These are phyloP conservation scores for Oncorhynchus nerka DNA, from an alignment of 2,113 vertebrate species.

Conservation along the genomic window DNA sequence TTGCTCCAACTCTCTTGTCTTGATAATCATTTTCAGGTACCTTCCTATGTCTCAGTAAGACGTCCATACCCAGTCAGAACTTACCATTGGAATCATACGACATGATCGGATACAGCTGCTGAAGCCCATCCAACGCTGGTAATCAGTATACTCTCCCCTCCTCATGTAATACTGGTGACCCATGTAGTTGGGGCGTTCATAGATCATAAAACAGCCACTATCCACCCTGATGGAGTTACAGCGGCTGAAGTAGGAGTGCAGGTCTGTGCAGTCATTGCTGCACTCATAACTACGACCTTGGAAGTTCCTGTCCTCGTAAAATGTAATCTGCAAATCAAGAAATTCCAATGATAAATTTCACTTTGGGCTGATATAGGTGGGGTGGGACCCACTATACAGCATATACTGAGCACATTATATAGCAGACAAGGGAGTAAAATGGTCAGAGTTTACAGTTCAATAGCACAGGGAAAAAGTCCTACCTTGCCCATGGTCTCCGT, in stretches of 20 bases:
- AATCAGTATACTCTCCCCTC: slow-evolving; percentile 72
- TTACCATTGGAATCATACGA: slow-evolving; percentile 72
- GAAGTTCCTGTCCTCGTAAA: slow-evolving; percentile 81
- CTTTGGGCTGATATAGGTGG: background rate
- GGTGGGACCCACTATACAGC: background rate
- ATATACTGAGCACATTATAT: background rate
- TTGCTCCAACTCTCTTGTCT: too few relatives aligned
- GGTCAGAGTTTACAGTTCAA: slow-evolving; percentile 1
- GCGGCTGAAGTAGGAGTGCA: slow-evolving; percentile 69
- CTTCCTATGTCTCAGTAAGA: background rate
- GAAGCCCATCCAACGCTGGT: slow-evolving; percentile 66
- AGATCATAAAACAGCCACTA: slow-evolving; percentile 75
- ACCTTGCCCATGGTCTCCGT: slow-evolving; percentile 79
- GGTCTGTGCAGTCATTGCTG: slow-evolving; percentile 70
- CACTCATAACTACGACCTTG: slow-evolving; percentile 79
- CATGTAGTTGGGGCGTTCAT: slow-evolving; percentile 73
- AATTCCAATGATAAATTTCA: background rate
- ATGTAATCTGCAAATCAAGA: slow-evolving; percentile 67
- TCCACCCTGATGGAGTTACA: slow-evolving; percentile 76
- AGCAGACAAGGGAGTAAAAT: background rate
- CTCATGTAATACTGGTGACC: slow-evolving; percentile 73
- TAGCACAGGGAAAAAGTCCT: slow-evolving; percentile 45
- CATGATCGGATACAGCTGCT: slow-evolving; percentile 69
- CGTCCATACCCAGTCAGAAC: background rate
- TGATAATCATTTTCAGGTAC: too few relatives aligned